Evolutionary conservation across 2,888 invertebrate species (phyloP).

Genomic region (Drosophila austrosaltans): DNA sequence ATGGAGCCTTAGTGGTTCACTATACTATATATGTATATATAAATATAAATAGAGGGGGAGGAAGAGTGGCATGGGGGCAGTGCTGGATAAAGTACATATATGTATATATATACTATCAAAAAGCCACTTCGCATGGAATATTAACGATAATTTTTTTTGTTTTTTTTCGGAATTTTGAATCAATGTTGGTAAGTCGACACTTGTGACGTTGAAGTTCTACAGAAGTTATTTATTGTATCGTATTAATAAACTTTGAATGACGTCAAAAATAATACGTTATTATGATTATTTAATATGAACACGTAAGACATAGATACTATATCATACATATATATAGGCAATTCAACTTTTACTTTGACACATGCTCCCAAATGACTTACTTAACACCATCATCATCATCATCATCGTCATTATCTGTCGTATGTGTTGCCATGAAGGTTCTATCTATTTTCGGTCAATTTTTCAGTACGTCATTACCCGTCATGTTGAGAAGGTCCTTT

Average conservation of each 20-base stretch:
- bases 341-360: neutral
- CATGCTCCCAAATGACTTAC: conserved; percentile 3
- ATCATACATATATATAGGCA: neutral
- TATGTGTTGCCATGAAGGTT: neutral
- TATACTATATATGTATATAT: no score
- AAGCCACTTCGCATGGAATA: conserved; percentile 2
- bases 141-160: neutral
- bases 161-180: neutral
- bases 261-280: conserved; percentile 9
- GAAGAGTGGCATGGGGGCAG: neutral
- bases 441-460: neutral
- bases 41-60: no score
- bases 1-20: neutral
- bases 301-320: neutral
- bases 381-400: neutral
- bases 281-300: neutral
- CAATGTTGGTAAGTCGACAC: neutral
- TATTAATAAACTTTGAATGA: conserved; percentile 6
- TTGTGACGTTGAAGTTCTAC: conserved; percentile 2
- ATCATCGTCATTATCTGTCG: neutral
- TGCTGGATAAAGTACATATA: neutral
- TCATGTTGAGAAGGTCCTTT: neutral
- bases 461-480: neutral
- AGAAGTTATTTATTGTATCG: conserved; percentile 1
- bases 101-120: no score